Percentiles rank a stretch among this genome's conserved stretches.
phyloP scores from a whole-genome alignment of 1,140 invertebrate species.

The Battus philenor region DNA sequence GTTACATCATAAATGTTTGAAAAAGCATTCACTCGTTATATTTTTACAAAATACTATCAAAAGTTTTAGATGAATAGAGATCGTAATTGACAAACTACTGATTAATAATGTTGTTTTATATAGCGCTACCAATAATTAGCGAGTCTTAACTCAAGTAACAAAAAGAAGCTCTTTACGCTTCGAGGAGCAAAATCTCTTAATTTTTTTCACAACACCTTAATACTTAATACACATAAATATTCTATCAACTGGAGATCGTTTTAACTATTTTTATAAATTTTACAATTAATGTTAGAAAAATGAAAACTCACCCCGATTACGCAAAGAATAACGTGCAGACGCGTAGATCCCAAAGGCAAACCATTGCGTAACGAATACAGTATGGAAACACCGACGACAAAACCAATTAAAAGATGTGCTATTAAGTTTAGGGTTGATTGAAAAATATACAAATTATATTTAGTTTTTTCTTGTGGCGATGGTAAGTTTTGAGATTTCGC shows the following conservation, averaged over 20 bases:
- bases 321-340: slow-evolving; percentile 38
- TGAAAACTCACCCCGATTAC: slow-evolving; percentile 39
- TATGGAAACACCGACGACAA: slow-evolving; percentile 27
- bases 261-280: too few relatives aligned
- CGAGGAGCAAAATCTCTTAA: too few relatives aligned
- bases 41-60: too few relatives aligned
- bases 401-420: slow-evolving; percentile 38
- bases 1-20: too few relatives aligned
- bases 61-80: too few relatives aligned
- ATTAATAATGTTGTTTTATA: neutral
- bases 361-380: slow-evolving; percentile 36
- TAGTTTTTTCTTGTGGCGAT: slow-evolving; percentile 5
- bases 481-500: neutral
- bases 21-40: too few relatives aligned
- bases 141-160: neutral
- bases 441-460: slow-evolving; percentile 28
- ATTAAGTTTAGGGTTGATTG: slow-evolving; percentile 32
- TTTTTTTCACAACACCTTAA: too few relatives aligned
- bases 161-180: too few relatives aligned
- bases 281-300: too few relatives aligned
- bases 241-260: too few relatives aligned
- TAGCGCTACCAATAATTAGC: neutral
- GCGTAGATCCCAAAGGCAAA: slow-evolving; percentile 25
- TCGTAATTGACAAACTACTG: too few relatives aligned
- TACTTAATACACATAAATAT: too few relatives aligned